These are phyloP conservation scores for Eilema sororculum DNA, from an alignment of 2,888 invertebrate species.

Conservation along the genomic window DNA sequence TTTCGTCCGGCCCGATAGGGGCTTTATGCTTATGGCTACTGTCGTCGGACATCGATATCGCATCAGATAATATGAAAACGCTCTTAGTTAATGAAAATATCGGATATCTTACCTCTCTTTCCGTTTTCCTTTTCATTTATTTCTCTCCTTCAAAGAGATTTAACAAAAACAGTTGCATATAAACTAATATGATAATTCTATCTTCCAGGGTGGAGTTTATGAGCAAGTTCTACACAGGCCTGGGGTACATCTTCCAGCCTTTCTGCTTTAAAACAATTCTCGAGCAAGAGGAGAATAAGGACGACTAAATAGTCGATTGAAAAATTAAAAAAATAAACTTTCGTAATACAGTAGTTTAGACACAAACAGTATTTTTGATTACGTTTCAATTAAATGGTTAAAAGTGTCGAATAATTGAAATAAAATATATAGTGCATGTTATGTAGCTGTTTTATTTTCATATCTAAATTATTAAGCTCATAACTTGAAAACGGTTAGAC, in stretches of 20 bases:
- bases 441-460: slow-evolving; percentile 61
- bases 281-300: slow-evolving; percentile 83
- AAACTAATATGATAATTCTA: slow-evolving; percentile 9
- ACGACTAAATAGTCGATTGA: slow-evolving; percentile 62
- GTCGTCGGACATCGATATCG: no score
- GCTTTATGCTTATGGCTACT: no score
- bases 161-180: background rate
- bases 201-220: slow-evolving; percentile 96
- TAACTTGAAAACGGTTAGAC: background rate
- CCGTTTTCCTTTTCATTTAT: no score
- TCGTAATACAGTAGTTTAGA: slow-evolving; percentile 60
- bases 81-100: no score
- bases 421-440: slow-evolving; percentile 75
- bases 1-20: no score
- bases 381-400: slow-evolving; percentile 66
- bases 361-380: slow-evolving; percentile 68
- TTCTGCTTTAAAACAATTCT: slow-evolving; percentile 94
- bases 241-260: slow-evolving; percentile 94
- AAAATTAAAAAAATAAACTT: slow-evolving; percentile 6
- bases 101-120: no score
- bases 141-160: no score
- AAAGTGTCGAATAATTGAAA: slow-evolving; percentile 64
- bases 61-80: no score
- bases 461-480: background rate
- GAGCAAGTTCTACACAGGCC: slow-evolving; percentile 96